Conservation (phyloP, 2,113 vertebrate species). For the Cinclus cinclus region DNA sequence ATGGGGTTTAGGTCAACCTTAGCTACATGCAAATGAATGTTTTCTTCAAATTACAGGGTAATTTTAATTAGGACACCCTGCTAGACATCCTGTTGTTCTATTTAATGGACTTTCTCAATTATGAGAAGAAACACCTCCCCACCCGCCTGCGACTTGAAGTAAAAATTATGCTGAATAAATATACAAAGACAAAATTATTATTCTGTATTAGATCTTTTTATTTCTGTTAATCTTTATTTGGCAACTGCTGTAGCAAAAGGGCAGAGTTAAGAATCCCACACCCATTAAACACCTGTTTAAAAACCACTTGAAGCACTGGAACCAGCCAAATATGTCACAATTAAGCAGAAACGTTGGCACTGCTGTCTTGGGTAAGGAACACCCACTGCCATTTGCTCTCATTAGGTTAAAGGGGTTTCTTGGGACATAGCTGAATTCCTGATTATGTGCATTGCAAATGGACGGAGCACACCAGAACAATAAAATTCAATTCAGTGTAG, state of each 20-base stretch:
- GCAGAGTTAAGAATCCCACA: constrained; percentile 52
- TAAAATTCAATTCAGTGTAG: constrained; percentile 34
- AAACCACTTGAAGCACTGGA: constrained; percentile 55
- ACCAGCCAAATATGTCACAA: constrained; percentile 52
- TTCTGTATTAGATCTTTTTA: neutral
- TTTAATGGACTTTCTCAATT: constrained; percentile 67
- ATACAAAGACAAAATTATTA: constrained; percentile 25
- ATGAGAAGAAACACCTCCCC: constrained; percentile 29
- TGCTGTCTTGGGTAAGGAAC: constrained; percentile 16
- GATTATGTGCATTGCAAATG: constrained; percentile 50
- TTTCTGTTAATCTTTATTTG: constrained; percentile 50
- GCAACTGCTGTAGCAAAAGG: constrained; percentile 36
- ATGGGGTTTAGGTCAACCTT: constrained; percentile 57
- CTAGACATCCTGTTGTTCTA: constrained; percentile 62
- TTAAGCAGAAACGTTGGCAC: constrained; percentile 48
- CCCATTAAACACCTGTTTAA: constrained; percentile 65
- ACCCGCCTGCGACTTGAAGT: neutral
- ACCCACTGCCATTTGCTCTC: constrained; percentile 60
- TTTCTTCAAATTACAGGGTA: constrained; percentile 60
- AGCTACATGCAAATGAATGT: constrained; percentile 53
- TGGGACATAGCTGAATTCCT: constrained; percentile 58
- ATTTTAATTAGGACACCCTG: constrained; percentile 66
- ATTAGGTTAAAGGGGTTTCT: constrained; percentile 61
- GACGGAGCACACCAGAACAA: constrained; percentile 42
- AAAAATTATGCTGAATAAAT: constrained; percentile 53